phyloP scores from a whole-genome alignment of 2,888 invertebrate species.

The Idaea straminata region DNA sequence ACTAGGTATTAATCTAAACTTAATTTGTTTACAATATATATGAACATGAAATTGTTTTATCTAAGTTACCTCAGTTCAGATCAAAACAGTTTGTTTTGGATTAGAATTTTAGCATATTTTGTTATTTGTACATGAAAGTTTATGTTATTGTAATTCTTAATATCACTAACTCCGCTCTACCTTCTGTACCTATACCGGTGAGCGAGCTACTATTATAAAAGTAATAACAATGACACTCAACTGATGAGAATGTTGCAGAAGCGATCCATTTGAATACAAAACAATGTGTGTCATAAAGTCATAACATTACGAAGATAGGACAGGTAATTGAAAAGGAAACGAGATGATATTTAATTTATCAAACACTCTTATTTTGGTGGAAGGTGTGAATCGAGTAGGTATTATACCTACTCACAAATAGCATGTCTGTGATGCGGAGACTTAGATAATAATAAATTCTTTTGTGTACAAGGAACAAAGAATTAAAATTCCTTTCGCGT shows the following conservation, averaged over 20 bases:
- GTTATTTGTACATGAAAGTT: neutral
- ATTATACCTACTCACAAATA: constrained; percentile 48
- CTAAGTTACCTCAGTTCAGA: too few species aligned
- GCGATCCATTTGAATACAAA: constrained; percentile 29
- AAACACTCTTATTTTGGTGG: constrained; percentile 43
- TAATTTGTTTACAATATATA: neutral
- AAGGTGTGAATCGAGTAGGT: constrained; percentile 55
- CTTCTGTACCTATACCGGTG: neutral
- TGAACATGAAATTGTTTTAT: neutral
- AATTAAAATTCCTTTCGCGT: constrained; percentile 72
- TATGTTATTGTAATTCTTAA: neutral
- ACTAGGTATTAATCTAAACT: neutral
- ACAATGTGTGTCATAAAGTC: constrained; percentile 31
- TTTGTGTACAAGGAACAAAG: constrained; percentile 68
- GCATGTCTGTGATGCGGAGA: constrained; percentile 58
- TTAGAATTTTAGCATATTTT: neutral
- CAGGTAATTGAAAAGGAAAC: constrained; percentile 52
- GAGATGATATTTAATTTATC: constrained; percentile 48
- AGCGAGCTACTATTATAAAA: neutral
- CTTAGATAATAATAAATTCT: constrained; percentile 68
- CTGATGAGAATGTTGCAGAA: constrained; percentile 29
- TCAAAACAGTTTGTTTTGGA: neutral
- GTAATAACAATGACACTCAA: constrained; percentile 22
- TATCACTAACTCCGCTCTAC: neutral
- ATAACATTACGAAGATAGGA: constrained; percentile 37